These are phyloP conservation scores for Protophormia terraenovae DNA, from an alignment of 2,888 invertebrate genomes.

Conservation along the genomic window DNA sequence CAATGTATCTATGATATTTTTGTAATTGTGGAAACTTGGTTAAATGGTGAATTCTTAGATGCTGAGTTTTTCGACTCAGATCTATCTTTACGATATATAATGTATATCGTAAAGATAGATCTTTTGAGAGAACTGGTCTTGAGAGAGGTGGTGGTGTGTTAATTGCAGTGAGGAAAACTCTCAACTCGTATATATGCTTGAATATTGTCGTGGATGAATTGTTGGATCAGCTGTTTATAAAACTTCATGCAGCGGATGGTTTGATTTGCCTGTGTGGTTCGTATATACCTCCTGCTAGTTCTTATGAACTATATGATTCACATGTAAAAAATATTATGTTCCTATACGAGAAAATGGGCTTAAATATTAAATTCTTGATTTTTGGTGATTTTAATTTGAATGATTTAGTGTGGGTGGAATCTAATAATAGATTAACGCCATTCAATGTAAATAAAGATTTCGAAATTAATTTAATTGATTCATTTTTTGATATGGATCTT, in stretches of 20 bases:
- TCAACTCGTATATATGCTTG: not conserved
- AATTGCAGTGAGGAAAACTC: not conserved
- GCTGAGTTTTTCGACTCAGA: not conserved
- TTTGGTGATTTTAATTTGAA: not conserved
- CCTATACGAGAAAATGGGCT: not conserved
- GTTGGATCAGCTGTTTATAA: not conserved
- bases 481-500: not conserved
- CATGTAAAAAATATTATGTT: not conserved
- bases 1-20: not conserved
- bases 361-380: not conserved
- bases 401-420: not conserved
- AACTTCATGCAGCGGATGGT: not conserved
- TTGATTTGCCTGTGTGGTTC: not conserved
- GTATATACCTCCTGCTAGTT: not conserved
- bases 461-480: not conserved
- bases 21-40: not conserved
- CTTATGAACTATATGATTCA: not conserved
- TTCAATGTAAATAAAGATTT: not conserved
- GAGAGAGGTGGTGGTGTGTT: not conserved
- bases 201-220: not conserved
- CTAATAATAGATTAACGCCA: not conserved
- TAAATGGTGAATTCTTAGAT: not conserved
- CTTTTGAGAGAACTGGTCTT: not conserved
- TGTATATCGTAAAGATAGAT: not conserved
- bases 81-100: not conserved